These are phyloP conservation scores for Proisotoma minuta DNA, from an alignment of 2,888 invertebrate species.

Conservation along the genomic window DNA sequence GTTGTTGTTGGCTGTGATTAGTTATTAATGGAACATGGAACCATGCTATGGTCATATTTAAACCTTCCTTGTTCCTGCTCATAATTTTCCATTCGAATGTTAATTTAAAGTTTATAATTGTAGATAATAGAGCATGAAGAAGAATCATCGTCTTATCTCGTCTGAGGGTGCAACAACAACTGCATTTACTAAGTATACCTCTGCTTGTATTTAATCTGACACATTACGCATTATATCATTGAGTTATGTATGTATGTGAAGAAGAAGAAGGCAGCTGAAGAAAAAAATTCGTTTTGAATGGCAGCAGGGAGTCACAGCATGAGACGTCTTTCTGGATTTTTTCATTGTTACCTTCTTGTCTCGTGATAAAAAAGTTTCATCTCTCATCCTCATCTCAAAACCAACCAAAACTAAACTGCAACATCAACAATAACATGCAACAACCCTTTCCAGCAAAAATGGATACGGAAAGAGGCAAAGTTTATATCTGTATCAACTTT, in stretches of 20 bases:
- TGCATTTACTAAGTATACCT: no score
- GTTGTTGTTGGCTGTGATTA: no score
- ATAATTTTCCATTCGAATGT: background rate
- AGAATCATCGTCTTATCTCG: no score
- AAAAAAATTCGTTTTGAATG: constrained; percentile 48
- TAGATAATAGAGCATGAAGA: no score
- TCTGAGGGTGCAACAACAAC: no score
- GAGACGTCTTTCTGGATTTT: constrained; percentile 48
- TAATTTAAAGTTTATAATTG: constrained; percentile 3
- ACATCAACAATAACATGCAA: no score
- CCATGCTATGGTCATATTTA: no score
- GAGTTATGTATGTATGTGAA: constrained; percentile 13
- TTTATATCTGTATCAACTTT: background rate
- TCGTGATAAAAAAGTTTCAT: constrained; percentile 47
- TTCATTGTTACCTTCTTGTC: constrained; percentile 48
- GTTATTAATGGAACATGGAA: no score
- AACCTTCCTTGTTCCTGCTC: background rate
- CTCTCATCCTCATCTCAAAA: constrained; percentile 37
- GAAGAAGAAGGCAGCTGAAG: constrained; percentile 18
- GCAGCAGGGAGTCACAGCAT: constrained; percentile 48
- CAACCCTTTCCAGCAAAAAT: no score
- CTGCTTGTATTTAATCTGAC: constrained; percentile 6
- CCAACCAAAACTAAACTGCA: background rate
- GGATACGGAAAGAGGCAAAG: background rate
- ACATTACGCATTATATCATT: constrained; percentile 5